phyloP scores from a whole-genome alignment of 2,888 invertebrate species.

The Lithodes maja region DNA sequence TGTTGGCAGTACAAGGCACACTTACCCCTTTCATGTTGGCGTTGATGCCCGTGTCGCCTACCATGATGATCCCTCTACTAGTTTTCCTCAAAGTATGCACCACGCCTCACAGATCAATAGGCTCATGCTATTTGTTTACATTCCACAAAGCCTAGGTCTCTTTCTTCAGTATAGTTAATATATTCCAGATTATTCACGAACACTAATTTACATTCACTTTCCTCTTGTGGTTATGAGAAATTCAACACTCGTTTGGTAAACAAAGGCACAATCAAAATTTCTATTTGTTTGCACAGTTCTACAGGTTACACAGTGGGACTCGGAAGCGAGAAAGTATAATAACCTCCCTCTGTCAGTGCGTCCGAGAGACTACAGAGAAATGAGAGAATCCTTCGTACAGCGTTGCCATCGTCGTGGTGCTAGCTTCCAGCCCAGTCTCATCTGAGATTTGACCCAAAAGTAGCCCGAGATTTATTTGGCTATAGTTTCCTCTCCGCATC shows the following conservation, averaged over 20 bases:
- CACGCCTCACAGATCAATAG: slow-evolving; percentile 38
- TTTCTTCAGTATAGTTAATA: not conserved
- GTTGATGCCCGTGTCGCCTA: slow-evolving; percentile 47
- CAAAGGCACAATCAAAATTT: not conserved
- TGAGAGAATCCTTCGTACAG: slow-evolving; percentile 9
- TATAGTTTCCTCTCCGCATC: no score
- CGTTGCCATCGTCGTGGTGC: not conserved
- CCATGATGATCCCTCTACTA: slow-evolving; percentile 14
- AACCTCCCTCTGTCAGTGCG: not conserved
- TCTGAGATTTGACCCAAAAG: not conserved
- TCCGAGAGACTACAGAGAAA: not conserved
- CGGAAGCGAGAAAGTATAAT: not conserved
- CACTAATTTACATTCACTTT: not conserved
- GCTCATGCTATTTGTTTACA: slow-evolving; percentile 28
- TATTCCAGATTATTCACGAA: not conserved
- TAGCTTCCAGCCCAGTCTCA: not conserved
- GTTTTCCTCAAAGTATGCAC: slow-evolving; percentile 29
- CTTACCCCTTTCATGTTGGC: slow-evolving; percentile 55
- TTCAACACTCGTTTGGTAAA: slow-evolving; percentile 2
- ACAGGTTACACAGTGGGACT: not conserved
- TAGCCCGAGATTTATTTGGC: not conserved
- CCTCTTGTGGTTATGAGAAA: not conserved
- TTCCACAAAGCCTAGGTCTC: not conserved
- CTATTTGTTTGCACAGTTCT: not conserved
- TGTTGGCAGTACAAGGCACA: not conserved